Base-by-base conservation (phyloP, 2,113 vertebrate genomes). In the Brachionichthys hirsutus region DNA sequence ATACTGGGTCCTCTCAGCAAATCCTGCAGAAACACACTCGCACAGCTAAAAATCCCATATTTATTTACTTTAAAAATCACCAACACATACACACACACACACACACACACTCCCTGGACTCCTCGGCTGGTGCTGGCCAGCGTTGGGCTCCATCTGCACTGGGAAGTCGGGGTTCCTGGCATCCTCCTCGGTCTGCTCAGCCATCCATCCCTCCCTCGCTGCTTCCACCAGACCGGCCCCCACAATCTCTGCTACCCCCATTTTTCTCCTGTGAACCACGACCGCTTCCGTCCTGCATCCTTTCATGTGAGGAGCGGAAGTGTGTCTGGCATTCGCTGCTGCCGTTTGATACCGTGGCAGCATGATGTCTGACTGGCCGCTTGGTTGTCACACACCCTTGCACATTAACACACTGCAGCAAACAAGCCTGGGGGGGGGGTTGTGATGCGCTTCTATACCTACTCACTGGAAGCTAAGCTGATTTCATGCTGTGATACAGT, bases 141-240 rank as follows among this genome's bases (percentile, higher is more conserved):
- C 70, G 87, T 84, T 62, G 86, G 78, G 80, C 79, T 89, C 90
- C 91, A 93, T 93, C 92, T 93, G 92, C 90, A 86, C 84, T 82
- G 87, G 84, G 82, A 90, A 85, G 86, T 78, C 64, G 74, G 72
- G 72, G 58, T 78, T 73, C 77, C 85, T 89, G 90, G 88, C 91
- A 93, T 69, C 54, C 78, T 80, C 68, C 62, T 69, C 70, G 48
- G 82, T 83, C 70, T 45, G 17, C 72, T 71, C 76, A 75, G 65
- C 75, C 85, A 53, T 84, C 71, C 81, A 54, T 45, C 75, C 62
- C 30, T 35, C 57, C 71, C 60, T 62, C 58, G 20, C 54, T n/a
- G 14, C 43, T 47, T 42, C 57, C 45, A 42, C 49, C 49, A 13
- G 1, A 38, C 51, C 34, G n/a, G 1, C n/a, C 60, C 34, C 38